Evolutionary conservation across 1,140 invertebrate genomes (phyloP), one percentile per base, ranked within the genome.

Genomic region (Drosophila arawakana): DNA sequence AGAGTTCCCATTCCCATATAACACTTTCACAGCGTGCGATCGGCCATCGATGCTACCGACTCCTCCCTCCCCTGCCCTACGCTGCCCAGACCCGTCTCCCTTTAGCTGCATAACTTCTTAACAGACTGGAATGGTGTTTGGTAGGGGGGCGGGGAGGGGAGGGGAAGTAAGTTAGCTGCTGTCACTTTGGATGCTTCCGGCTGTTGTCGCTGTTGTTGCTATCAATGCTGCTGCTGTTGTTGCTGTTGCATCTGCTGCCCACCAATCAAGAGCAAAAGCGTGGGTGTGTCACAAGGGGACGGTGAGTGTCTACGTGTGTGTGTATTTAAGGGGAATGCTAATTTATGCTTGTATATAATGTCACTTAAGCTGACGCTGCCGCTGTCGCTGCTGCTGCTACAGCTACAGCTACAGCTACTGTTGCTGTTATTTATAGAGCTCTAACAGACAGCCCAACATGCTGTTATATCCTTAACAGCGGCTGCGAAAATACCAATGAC

Each of bases 161-260:
- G 35, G 46, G 11, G 15, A 25, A 25, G n/a, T n/a, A 50, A 50
- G 57, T 44, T 49, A 41, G 35, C 41, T 74, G 72, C 67, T 71
- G 73, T 71, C 60, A 71, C 43, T 60, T 71, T 66, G 61, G 37
- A 41, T 8, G 61, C 61, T 72, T 65, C 57, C 58, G 65, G 68
- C 49, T 74, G 65, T 15, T 63, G 60, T 21, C 47, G 55, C n/a
- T 77, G 82, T 35, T 34, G 55, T 50, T 62, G 63, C 30, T 37
- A 55, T 41, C 30, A 52, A 54, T 67, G 61, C 13, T 46, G 65
- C 46, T 62, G 47, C 39, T 61, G 49, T 18, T 46, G 65, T 34
- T 62, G 47, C 39, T 61, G 49, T 18, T 77, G 82, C 82, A 86
- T 86, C 82, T 86, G 82, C 84, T 67, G 80, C 69, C 76, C 83